These are phyloP conservation scores for Drosophila malerkotliana DNA, from an alignment of 1,140 invertebrate species.

Conservation along the genomic window DNA sequence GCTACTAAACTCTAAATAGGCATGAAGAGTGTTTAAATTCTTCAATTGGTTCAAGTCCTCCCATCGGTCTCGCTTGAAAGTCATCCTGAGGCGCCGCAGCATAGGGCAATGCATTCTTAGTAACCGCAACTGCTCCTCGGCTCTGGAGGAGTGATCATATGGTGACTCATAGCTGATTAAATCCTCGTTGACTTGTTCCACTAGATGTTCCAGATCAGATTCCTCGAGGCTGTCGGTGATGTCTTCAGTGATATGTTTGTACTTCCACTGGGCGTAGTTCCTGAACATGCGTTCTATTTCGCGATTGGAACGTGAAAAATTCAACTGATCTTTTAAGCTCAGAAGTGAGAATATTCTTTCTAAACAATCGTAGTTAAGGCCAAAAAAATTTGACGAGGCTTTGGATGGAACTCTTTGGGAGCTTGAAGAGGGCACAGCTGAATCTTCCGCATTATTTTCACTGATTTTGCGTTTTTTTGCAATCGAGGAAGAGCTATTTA, in stretches of 20 bases:
- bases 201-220: constrained; percentile 10
- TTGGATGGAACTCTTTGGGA: too few species aligned
- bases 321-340: constrained; percentile 14
- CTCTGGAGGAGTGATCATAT: neutral
- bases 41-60: neutral
- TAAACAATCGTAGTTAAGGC: constrained; percentile 9
- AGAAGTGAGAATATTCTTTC: constrained; percentile 19
- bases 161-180: constrained; percentile 31
- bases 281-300: neutral
- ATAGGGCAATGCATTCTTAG: neutral
- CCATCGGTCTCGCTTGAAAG: neutral
- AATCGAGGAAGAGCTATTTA: constrained; percentile 1
- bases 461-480: constrained; percentile 5
- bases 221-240: neutral
- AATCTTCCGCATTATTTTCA: neutral
- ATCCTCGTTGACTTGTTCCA: constrained; percentile 5
- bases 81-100: constrained; percentile 16
- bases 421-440: too few species aligned
- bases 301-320: neutral
- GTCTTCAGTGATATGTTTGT: constrained; percentile 10
- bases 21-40: constrained; percentile 15
- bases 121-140: constrained; percentile 22
- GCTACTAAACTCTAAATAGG: neutral
- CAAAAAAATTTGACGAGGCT: neutral
- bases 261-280: neutral